Percentiles rank a stretch among this genome's conserved stretches.
These are phyloP conservation scores for Limnephilus rhombicus DNA, from an alignment of 2,888 invertebrate species.

Conservation along the genomic window DNA sequence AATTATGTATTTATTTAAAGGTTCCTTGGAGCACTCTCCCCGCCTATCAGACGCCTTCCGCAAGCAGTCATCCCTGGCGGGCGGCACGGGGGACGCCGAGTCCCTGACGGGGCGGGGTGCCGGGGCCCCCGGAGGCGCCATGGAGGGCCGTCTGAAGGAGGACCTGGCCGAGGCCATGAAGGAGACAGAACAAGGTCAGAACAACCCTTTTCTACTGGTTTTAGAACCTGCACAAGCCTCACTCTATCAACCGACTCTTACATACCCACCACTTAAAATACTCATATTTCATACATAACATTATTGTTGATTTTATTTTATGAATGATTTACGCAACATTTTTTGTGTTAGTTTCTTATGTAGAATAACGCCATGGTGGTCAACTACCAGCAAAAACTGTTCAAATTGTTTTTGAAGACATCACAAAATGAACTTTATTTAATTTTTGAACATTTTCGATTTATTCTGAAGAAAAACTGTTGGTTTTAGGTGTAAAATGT, in stretches of 20 bases:
- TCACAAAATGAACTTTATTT: neutral
- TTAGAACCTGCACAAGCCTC: neutral
- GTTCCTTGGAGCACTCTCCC: conserved; percentile 95
- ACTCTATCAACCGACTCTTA: neutral
- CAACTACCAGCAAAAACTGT: neutral
- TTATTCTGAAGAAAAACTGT: neutral
- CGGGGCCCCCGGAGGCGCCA: conserved; percentile 70
- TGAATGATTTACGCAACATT: neutral
- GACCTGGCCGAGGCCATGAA: conserved; percentile 97
- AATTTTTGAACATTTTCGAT: neutral
- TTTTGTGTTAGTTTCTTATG: neutral
- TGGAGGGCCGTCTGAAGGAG: conserved; percentile 90
- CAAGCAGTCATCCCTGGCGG: conserved; percentile 69
- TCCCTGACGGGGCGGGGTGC: conserved; percentile 67
- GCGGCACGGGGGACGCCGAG: conserved; percentile 66
- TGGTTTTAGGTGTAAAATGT: neutral
- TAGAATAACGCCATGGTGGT: neutral
- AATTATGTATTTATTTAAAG: conserved; percentile 72
- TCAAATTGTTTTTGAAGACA: neutral
- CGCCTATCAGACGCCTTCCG: conserved; percentile 88
- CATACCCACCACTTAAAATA: neutral
- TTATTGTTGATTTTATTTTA: neutral
- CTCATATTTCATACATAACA: neutral
- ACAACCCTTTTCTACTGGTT: neutral
- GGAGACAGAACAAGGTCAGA: conserved; percentile 81